Evolutionary conservation across 2,113 vertebrate species (phyloP).

Genomic region (Nothobranchius kuhntae): DNA sequence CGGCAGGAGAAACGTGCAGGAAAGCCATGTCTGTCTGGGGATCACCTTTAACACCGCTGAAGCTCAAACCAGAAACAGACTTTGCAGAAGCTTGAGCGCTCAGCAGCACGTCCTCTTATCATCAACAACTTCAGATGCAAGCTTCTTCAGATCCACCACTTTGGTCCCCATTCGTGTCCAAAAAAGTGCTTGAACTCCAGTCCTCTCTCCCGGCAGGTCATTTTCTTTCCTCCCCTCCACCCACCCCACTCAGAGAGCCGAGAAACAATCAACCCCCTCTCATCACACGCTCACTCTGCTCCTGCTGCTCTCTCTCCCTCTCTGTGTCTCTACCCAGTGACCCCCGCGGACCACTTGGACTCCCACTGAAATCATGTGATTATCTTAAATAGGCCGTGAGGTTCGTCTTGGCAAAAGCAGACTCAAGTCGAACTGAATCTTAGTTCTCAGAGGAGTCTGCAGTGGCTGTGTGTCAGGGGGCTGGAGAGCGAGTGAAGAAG

Average conservation of each 20-base stretch:
- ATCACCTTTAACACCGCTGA: conserved; percentile 21
- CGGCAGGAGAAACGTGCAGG: conserved; percentile 16
- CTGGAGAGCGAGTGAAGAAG: conserved; percentile 4
- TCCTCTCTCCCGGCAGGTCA: conserved; percentile 49
- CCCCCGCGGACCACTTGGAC: conserved; percentile 62
- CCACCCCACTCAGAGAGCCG: conserved; percentile 24
- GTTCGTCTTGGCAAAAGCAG: conserved; percentile 34
- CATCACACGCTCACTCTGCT: conserved; percentile 9
- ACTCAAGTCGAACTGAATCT: conserved; percentile 28
- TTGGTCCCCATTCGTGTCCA: conserved; percentile 57
- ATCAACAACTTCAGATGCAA: conserved; percentile 47
- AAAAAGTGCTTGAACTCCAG: conserved; percentile 40
- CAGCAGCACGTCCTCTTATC: conserved; percentile 20
- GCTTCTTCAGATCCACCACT: conserved; percentile 20
- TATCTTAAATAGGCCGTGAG: conserved; percentile 59
- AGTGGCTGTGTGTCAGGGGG: not conserved
- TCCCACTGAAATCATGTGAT: conserved; percentile 71
- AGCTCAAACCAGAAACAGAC: not conserved
- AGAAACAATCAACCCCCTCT: conserved; percentile 17
- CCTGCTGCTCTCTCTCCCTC: not conserved
- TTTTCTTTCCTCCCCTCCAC: conserved; percentile 30
- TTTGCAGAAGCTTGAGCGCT: not conserved
- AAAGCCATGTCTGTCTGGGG: conserved; percentile 60
- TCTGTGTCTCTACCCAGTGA: conserved; percentile 53
- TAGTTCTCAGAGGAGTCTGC: not conserved